Conservation (phyloP, 2,113 vertebrate species). For the Platysteira castanea region DNA sequence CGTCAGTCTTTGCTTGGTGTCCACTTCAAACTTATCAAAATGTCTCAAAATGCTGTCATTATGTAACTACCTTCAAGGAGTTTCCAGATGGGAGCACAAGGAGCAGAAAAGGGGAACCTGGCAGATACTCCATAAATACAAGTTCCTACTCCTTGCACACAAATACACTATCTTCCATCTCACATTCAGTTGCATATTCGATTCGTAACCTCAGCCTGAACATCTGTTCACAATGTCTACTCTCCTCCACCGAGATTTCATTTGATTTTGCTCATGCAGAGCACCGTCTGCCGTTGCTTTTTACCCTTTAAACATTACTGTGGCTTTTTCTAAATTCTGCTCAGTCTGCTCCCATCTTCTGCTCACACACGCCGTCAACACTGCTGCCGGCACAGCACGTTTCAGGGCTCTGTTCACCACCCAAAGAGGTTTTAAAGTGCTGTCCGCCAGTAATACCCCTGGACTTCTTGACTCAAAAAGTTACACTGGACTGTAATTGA, state of each 20-base stretch:
- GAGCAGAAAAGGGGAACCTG: neutral
- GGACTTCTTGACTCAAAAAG: neutral
- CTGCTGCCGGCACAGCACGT: neutral
- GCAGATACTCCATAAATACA: neutral
- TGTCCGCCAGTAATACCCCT: neutral
- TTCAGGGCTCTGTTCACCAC: neutral
- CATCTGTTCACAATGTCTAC: neutral
- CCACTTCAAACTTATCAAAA: neutral
- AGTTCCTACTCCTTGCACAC: neutral
- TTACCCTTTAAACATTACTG: neutral
- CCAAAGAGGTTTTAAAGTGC: neutral
- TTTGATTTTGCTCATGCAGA: neutral
- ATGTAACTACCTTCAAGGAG: neutral
- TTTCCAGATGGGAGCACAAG: neutral
- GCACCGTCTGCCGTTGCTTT: neutral
- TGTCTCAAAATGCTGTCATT: neutral
- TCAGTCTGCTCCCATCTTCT: neutral
- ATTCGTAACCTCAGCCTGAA: neutral
- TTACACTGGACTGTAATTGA: neutral
- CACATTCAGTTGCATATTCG: neutral
- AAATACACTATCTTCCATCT: neutral
- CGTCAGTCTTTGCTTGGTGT: neutral
- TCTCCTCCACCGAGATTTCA: neutral
- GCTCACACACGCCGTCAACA: neutral
- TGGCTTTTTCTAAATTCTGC: neutral